A percentile compares a stretch with the other conserved stretches of the same genome.
Evolutionary conservation across 2,888 invertebrate genomes (phyloP).

Genomic region (Orchesellides sinensis): DNA sequence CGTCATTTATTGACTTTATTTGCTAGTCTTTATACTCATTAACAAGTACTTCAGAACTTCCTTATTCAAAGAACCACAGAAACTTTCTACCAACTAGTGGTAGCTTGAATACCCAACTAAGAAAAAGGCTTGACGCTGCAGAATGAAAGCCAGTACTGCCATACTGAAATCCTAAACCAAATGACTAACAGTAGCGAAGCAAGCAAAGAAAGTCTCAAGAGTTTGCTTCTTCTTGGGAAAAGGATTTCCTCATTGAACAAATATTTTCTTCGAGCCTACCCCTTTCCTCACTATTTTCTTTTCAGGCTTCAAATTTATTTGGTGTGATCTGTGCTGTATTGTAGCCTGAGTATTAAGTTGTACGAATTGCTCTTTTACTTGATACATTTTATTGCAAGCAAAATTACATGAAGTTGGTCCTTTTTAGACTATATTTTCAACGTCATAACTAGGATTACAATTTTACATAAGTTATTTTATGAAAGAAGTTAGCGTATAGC

Average conservation of each 20-base stretch:
- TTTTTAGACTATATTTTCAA: background rate
- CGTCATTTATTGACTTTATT: background rate
- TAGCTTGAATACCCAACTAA: background rate
- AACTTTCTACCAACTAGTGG: slow-evolving; percentile 9
- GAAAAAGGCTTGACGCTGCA: background rate
- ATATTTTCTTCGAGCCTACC: too few species aligned
- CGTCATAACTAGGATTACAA: background rate
- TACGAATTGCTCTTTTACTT: too few species aligned
- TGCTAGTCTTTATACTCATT: background rate
- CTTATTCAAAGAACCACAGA: background rate
- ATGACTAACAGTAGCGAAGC: background rate
- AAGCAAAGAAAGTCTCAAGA: too few species aligned
- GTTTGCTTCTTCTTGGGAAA: too few species aligned
- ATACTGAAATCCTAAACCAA: background rate
- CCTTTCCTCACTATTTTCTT: too few species aligned
- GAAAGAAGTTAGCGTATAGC: background rate
- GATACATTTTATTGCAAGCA: too few species aligned
- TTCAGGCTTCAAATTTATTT: too few species aligned
- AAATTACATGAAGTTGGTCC: too few species aligned
- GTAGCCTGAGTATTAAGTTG: too few species aligned
- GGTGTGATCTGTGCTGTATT: too few species aligned
- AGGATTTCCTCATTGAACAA: too few species aligned
- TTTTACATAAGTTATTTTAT: background rate
- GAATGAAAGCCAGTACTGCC: background rate
- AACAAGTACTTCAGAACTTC: background rate